Evolutionary conservation across 2,797 vertebrate genomes (phyloP), one percentile per base, ranked within the genome.

Genomic region (Muscicapa comitata): DNA sequence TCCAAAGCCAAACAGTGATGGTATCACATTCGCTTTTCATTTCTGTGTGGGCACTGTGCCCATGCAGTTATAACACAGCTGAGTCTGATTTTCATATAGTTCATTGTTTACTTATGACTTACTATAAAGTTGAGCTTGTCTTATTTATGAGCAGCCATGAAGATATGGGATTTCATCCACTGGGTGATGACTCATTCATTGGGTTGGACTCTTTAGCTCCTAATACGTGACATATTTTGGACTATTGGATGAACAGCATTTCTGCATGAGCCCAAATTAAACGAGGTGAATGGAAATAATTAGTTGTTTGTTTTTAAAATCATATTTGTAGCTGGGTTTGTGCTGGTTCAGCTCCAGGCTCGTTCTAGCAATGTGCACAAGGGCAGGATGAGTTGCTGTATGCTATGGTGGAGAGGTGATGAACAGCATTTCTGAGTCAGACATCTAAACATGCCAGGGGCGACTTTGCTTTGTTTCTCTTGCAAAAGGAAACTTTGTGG

Each of bases 71-170:
- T 65, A 94, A 75, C 77, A 79, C 96, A 96, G 95, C 91, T 94
- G 95, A 97, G 71, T 88, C 91, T 96, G 79, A 95, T 97, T 97
- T 90, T 96, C 86, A 61, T 88, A 78, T 94, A 92, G 91, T 92
- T 96, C 93, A 95, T 94, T 96, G 93, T 97, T 97, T 96, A 96
- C 95, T 95, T 96, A 95, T 94, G 96, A 95, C 92, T 96, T 96
- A 93, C 96, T 96, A 93, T 96, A 91, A 95, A 91, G 85, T 77
- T 94, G 88, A 93, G 70, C 79, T 93, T 80, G 81, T 94, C 92
- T 95, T 96, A 95, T 96, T 96, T 97, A 95, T 91, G 94, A 92
- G 77, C 87, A 94, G 88, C 93, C 86, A 84, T 78, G 91, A 92
- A 91, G 96, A 94, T 83, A 94, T 73, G 95, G 89, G 90, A 88